Evolutionary conservation across 1,140 invertebrate genomes (phyloP).

Genomic region (Prorops nasuta): DNA sequence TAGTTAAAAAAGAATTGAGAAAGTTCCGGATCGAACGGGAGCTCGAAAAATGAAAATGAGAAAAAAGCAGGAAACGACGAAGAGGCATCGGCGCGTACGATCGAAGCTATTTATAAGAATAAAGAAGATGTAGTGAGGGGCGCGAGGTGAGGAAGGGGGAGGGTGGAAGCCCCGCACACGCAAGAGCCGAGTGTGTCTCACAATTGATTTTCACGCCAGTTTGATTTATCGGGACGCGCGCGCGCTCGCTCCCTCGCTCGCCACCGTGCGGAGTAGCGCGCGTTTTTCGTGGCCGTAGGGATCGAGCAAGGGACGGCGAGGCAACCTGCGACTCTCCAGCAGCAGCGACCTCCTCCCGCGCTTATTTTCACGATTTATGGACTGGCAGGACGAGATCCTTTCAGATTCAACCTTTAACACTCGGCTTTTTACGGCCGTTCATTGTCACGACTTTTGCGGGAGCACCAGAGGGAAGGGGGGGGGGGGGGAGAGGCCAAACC

Average conservation of each 20-base stretch:
- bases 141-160: conserved; percentile 6
- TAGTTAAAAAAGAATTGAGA: neutral
- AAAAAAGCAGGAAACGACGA: conserved; percentile 16
- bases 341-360: neutral
- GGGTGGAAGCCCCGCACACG: neutral
- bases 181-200: conserved; percentile 30
- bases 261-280: conserved; percentile 2
- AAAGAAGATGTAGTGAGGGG: conserved; percentile 2
- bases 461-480: conserved; percentile 13
- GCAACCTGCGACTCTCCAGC: conserved; percentile 14
- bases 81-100: conserved; percentile 10
- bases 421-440: too few relatives aligned
- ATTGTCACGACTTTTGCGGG: too few relatives aligned
- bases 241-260: conserved; percentile 17
- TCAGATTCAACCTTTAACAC: conserved; percentile 37
- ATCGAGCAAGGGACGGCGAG: conserved; percentile 27
- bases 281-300: conserved; percentile 37
- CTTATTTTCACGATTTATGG: conserved; percentile 47
- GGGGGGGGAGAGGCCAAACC: conserved; percentile 4
- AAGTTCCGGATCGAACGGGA: neutral
- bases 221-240: conserved; percentile 47
- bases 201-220: conserved; percentile 51
- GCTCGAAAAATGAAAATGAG: neutral
- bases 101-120: too few relatives aligned
- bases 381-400: conserved; percentile 40